A percentile compares a stretch with the other conserved stretches of the same genome.
These are phyloP conservation scores for Matsumurasca onukii DNA, from an alignment of 1,140 invertebrate species.

Conservation along the genomic window DNA sequence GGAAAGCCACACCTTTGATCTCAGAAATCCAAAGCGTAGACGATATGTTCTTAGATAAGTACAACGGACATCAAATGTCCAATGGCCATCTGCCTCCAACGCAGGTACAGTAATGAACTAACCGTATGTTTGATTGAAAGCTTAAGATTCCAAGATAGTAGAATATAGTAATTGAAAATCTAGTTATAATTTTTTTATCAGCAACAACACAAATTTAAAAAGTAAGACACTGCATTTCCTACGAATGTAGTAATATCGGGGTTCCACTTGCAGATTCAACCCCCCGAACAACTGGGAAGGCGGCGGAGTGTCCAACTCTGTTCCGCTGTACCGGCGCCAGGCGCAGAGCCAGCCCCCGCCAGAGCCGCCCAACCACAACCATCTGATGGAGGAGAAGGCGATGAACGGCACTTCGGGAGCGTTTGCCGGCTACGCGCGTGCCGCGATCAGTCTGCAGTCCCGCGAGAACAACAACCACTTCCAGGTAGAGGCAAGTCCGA, in stretches of 20 bases:
- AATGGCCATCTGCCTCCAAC: conserved; percentile 48
- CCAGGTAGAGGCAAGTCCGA: conserved; percentile 22
- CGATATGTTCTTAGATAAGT: conserved; percentile 46
- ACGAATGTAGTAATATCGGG: too few relatives aligned
- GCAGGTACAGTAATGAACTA: conserved; percentile 45
- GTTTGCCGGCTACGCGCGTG: conserved; percentile 44
- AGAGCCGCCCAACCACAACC: conserved; percentile 14
- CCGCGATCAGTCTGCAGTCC: conserved; percentile 38
- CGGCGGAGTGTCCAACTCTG: conserved; percentile 38
- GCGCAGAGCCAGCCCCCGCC: conserved; percentile 35
- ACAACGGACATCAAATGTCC: conserved; percentile 45
- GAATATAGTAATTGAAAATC: background rate
- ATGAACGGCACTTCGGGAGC: conserved; percentile 43
- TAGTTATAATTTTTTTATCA: background rate
- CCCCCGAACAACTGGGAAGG: conserved; percentile 24
- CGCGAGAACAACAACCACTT: conserved; percentile 22
- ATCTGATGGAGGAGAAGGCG: conserved; percentile 41
- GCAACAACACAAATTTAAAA: too few relatives aligned
- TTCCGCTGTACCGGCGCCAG: conserved; percentile 53
- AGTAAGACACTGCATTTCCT: too few relatives aligned
- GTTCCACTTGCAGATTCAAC: conserved; percentile 35
- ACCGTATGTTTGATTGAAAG: too few relatives aligned
- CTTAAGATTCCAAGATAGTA: background rate
- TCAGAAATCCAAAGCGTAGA: conserved; percentile 27
- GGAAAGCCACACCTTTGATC: conserved; percentile 37